Base-by-base conservation (phyloP, 1,140 invertebrate genomes). In the Drosophila chauvacae region DNA sequence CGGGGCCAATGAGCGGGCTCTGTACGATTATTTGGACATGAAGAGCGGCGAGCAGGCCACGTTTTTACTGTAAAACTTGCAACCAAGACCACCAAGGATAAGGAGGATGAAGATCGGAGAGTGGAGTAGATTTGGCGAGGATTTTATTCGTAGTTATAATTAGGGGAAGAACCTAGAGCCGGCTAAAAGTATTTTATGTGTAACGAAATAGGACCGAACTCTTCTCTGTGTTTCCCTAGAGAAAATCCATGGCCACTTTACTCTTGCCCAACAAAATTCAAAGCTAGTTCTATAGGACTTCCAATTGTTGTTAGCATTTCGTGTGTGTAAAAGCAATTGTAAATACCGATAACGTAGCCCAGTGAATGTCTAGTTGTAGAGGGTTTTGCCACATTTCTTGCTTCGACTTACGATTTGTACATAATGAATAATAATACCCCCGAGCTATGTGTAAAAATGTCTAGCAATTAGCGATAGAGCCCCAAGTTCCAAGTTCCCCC, bases 11-110 rank as follows among this genome's bases (percentile, higher is more conserved):
- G 74, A 81, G 59, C 66, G 83, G 35, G 72, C 85, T 5, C 63
- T 90, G 6, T 90, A 90, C 63, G 85, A 90, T 56, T 90, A 90
- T 73, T 56, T 90, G 64, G 87, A 90, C 63, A 80, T 90, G 75
- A 90, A 90, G 65, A 77, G 80, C 44, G 81, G 83, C 63, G 84
- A 80, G 57, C 84, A 70, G 77, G 82, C 87, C 55, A 90, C 84
- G 53, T 90, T 91, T 87, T 76, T 90, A 90, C 65, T 90, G 76
- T 90, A 90, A 58, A 66, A 64, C 74, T 65, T 80, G 82, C 58
- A 87, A 86, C 83, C 82, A 80, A 80, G 85, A 90, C 87, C 86
- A 91, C 87, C 86, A 90, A 51, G 50, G 77, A 78, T 80, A 45
- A 23, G 41, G 30, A 30, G 30, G 30, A 30, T 30, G 63, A 14